Evolutionary conservation across 2,797 vertebrate genomes (phyloP).

Genomic region (Chelon auratus): DNA sequence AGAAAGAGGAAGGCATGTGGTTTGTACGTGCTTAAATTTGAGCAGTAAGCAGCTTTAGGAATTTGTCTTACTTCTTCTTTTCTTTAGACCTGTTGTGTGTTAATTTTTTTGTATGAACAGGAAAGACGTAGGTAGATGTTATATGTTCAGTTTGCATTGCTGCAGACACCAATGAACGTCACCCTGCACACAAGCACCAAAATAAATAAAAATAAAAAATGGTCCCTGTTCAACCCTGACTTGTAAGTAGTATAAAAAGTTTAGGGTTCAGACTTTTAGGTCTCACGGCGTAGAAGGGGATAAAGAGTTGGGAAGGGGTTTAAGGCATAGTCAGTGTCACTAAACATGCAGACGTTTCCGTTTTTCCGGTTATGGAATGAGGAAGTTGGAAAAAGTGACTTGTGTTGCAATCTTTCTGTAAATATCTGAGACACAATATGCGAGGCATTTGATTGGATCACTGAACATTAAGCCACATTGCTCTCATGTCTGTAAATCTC

Average conservation of each 20-base stretch:
- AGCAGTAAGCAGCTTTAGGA: constrained; percentile 13
- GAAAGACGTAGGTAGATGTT: background rate
- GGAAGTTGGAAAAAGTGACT: constrained; percentile 24
- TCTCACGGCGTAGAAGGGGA: constrained; percentile 11
- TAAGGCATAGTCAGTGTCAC: constrained; percentile 13
- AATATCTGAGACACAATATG: constrained; percentile 3
- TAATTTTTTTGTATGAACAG: constrained; percentile 7
- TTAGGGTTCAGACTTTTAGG: constrained; percentile 50
- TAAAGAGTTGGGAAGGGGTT: no score
- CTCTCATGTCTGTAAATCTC: constrained; percentile 37
- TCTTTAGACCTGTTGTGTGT: background rate
- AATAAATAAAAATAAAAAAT: no score
- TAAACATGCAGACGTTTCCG: constrained; percentile 9
- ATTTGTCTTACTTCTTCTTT: constrained; percentile 3
- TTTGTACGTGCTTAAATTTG: constrained; percentile 25
- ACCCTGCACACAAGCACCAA: constrained; percentile 5
- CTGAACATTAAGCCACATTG: constrained; percentile 7
- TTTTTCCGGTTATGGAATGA: constrained; percentile 32
- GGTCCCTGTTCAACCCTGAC: constrained; percentile 52
- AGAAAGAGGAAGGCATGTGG: constrained; percentile 55
- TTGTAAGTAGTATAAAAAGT: constrained; percentile 64
- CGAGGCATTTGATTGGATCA: background rate
- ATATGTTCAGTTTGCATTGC: constrained; percentile 3
- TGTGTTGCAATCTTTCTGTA: constrained; percentile 10
- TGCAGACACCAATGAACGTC: constrained; percentile 8